Evolutionary conservation across 2,797 vertebrate genomes (phyloP), one percentile per base, ranked within the genome.

Genomic region (Euphonia xanthogaster): DNA sequence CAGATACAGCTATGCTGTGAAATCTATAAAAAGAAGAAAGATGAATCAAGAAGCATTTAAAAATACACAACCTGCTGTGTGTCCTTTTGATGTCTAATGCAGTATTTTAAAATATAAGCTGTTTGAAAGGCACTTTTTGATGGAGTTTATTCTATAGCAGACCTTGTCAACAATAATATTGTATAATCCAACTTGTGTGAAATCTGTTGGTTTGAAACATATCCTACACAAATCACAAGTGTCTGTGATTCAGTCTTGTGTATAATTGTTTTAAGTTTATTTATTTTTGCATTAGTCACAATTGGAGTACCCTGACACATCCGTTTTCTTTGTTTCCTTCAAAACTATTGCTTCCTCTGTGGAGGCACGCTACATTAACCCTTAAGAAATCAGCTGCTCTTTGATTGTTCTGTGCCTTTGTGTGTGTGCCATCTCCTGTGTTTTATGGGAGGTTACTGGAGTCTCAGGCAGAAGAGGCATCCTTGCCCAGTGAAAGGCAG

Each of bases 261-360:
- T 81, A 10, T 54, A 78, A 47, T 95, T 94, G 67, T 63, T 92
- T 74, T 60, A n/a, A 65, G n/a, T 91, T 92, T 95, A 30, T 94
- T 95, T 90, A 87, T 7, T 5, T 83, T 91, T 86, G 35, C 1
- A 0, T 93, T 76, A 94, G 73, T 95, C 71, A 86, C 12, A 5
- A 58, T 79, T 22, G 0, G 6, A 92, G 89, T 33, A 30, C 76
- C 55, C 86, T 44, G 58, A 57, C 61, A 84, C 44, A 57, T 95
- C 73, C 13, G 1, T 87, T 92, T 89, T 75, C 84, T 96, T 95
- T 89, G 67, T 93, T 96, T 94, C 88, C 67, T 86, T 93, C 51
- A 73, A 63, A 88, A 79, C 33, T 73, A 81, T 93, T 91, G 20
- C 91, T 96, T 97, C 96, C 96, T 94, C 83, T 73, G 50, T 88